Evolutionary conservation across 1,140 invertebrate species (phyloP).

Genomic region (Battus philenor): DNA sequence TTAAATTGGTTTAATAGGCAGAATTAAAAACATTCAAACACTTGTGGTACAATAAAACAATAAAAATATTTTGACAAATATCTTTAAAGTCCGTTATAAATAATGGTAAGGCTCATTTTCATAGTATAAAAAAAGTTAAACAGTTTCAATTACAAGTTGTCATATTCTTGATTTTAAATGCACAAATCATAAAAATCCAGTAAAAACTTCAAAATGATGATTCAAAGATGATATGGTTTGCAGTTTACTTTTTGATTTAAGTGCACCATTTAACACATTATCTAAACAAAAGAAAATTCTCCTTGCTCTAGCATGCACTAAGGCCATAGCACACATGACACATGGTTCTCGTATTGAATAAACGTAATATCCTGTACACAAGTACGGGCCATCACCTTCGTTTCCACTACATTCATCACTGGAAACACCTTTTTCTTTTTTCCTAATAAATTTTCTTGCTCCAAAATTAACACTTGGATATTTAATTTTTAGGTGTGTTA

Average conservation of each 20-base stretch:
- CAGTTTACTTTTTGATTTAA: conserved; percentile 83
- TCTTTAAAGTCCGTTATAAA: too few species aligned
- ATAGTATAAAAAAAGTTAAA: too few species aligned
- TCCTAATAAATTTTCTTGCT: conserved; percentile 33
- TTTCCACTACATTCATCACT: conserved; percentile 19
- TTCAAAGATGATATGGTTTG: conserved; percentile 89
- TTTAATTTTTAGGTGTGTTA: conserved; percentile 42
- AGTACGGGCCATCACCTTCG: conserved; percentile 79
- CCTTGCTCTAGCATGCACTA: conserved; percentile 90
- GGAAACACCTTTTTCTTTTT: conserved; percentile 21
- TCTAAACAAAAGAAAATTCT: conserved; percentile 87
- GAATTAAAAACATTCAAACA: too few species aligned
- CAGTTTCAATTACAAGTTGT: too few species aligned
- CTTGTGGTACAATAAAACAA: too few species aligned
- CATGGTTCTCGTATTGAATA: conserved; percentile 93
- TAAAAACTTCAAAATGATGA: conserved; percentile 92
- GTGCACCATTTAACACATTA: conserved; percentile 79
- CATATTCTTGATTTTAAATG: too few species aligned
- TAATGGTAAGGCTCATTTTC: too few species aligned
- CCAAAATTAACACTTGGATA: conserved; percentile 41
- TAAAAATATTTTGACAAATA: too few species aligned
- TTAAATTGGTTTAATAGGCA: too few species aligned
- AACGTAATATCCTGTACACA: conserved; percentile 93
- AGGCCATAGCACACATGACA: conserved; percentile 95
- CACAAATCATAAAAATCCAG: conserved; percentile 51